These are phyloP conservation scores for Lydus trimaculatus DNA, from an alignment of 2,888 invertebrate genomes.

Conservation along the genomic window DNA sequence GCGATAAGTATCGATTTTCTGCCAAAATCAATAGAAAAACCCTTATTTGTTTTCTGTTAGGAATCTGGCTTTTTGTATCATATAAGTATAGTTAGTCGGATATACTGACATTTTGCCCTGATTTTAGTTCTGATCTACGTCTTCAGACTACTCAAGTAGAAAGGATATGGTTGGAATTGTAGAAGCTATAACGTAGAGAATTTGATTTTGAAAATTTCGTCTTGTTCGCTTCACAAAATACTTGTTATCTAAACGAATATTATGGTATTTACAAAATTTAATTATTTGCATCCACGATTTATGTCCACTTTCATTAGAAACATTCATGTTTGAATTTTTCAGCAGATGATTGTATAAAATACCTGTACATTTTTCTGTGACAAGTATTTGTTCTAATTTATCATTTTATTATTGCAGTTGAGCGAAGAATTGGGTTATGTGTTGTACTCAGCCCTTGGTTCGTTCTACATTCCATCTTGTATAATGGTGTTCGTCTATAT, in stretches of 20 bases:
- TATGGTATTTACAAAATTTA: not conserved
- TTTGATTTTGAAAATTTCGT: too few relatives aligned
- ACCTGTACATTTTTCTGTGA: not conserved
- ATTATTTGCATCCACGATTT: not conserved
- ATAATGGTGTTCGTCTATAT: slow-evolving; percentile 99
- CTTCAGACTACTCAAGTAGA: too few relatives aligned
- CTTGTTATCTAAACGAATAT: too few relatives aligned
- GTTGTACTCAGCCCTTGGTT: slow-evolving; percentile 96
- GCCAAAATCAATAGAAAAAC: too few relatives aligned
- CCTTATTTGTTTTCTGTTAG: too few relatives aligned
- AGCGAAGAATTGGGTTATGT: slow-evolving; percentile 98
- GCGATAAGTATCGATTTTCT: too few relatives aligned
- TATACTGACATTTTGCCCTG: too few relatives aligned
- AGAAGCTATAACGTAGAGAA: not conserved
- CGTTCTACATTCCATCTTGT: slow-evolving; percentile 98
- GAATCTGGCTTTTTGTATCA: too few relatives aligned
- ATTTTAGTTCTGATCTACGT: too few relatives aligned
- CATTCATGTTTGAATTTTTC: not conserved
- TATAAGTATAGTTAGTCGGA: too few relatives aligned
- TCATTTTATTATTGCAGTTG: slow-evolving; percentile 70
- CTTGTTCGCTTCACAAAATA: too few relatives aligned
- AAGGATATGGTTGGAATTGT: too few relatives aligned
- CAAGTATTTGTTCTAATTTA: not conserved
- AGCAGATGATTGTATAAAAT: not conserved
- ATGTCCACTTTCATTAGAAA: not conserved